These are phyloP conservation scores for Athrips mouffetella DNA, from an alignment of 2,888 invertebrate genomes.

Conservation along the genomic window DNA sequence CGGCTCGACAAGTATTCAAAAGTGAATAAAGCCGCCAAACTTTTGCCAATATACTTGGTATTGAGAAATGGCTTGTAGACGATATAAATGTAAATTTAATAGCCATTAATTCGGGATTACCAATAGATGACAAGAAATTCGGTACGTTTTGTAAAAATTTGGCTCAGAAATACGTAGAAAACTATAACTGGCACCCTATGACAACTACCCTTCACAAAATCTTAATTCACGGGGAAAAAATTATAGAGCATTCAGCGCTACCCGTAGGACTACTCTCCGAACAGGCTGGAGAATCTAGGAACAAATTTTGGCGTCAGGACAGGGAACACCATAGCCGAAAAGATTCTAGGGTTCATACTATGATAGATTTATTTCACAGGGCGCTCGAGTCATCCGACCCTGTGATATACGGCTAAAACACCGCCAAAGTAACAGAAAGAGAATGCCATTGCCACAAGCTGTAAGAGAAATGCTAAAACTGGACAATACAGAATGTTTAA, in stretches of 20 bases:
- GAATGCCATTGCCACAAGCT: neutral
- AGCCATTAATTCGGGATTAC: neutral
- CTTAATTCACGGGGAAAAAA: constrained; percentile 9
- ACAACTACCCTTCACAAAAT: constrained; percentile 15
- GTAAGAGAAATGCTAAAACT: neutral
- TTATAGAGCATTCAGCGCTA: constrained; percentile 3
- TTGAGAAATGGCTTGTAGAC: neutral
- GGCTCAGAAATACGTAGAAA: neutral
- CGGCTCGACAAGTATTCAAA: neutral
- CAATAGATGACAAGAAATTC: neutral
- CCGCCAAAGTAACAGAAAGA: neutral
- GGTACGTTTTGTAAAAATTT: neutral
- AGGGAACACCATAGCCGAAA: neutral
- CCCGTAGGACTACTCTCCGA: constrained; percentile 2
- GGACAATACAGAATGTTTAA: too few relatives aligned
- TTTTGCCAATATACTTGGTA: neutral
- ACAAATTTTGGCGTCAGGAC: neutral
- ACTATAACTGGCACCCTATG: constrained; percentile 14
- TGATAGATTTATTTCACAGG: neutral
- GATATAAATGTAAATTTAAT: neutral
- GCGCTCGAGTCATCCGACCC: neutral
- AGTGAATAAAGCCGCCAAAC: neutral
- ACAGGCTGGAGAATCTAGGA: neutral
- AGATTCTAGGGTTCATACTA: neutral
- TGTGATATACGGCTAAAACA: neutral